Conservation (phyloP, 2,113 vertebrate genomes). For the Microcebus murinus region DNA sequence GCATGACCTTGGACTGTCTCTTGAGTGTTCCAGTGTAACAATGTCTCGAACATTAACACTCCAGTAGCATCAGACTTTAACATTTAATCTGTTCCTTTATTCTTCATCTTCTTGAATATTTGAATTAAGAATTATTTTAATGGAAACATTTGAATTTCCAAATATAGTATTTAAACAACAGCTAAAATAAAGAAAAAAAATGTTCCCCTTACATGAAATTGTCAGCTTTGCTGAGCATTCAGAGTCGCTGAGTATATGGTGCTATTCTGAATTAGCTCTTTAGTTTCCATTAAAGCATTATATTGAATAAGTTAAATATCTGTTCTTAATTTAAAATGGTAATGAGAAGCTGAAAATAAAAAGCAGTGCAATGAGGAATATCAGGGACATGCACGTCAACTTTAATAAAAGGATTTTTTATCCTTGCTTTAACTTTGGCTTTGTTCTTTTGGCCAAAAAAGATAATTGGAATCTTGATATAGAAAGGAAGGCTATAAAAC, state of each 20-base stretch:
- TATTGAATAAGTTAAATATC: slow-evolving; percentile 69
- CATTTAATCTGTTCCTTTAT: not conserved
- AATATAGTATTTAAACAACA: slow-evolving; percentile 57
- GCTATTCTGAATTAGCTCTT: slow-evolving; percentile 52
- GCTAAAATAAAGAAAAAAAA: slow-evolving; percentile 9
- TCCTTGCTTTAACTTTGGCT: slow-evolving; percentile 46
- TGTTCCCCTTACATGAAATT: slow-evolving; percentile 1
- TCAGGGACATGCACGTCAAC: slow-evolving; percentile 14
- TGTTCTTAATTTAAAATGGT: slow-evolving; percentile 74
- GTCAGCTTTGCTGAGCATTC: slow-evolving; percentile 54
- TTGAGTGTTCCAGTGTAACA: too few species aligned
- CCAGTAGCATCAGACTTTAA: not conserved
- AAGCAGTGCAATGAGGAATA: slow-evolving; percentile 54
- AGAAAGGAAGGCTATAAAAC: slow-evolving; percentile 29
- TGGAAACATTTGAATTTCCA: slow-evolving; percentile 22
- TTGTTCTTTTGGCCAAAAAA: slow-evolving; percentile 43
- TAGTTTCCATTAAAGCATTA: slow-evolving; percentile 64
- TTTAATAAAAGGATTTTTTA: slow-evolving; percentile 61
- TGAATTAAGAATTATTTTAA: slow-evolving; percentile 53
- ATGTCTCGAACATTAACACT: not conserved
- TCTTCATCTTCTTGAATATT: slow-evolving; percentile 6
- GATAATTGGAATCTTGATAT: slow-evolving; percentile 34
- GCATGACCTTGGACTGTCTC: not conserved
- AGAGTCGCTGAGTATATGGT: slow-evolving; percentile 22
- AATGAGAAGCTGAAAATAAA: slow-evolving; percentile 71